A percentile compares a stretch with the other conserved stretches of the same genome.
Conservation (phyloP, 92 coral and sea anemone species). For the Nematostella vectensis region DNA sequence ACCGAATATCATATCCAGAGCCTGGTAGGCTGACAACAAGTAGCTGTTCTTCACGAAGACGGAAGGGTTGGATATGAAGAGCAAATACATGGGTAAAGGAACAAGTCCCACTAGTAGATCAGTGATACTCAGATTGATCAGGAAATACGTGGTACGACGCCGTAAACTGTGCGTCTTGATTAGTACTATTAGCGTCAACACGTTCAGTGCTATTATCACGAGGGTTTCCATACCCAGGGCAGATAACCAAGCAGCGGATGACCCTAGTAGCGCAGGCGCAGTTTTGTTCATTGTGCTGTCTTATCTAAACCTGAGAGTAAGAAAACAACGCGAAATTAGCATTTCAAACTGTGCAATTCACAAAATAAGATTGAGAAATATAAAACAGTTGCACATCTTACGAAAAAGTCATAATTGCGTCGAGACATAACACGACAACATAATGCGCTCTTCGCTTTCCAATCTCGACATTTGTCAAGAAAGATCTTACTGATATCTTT, state of each 20-base stretch:
- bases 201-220: conserved; percentile 12
- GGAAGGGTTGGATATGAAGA: conserved; percentile 4
- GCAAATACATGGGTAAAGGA: conserved; percentile 29
- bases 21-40: conserved; percentile 7
- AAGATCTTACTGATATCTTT: too few relatives aligned
- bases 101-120: conserved; percentile 22
- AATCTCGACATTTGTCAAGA: too few relatives aligned
- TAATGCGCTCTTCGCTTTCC: too few relatives aligned
- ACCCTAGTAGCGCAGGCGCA: background rate
- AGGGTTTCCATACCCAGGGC: conserved; percentile 26
- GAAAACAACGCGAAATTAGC: too few relatives aligned
- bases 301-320: too few relatives aligned
- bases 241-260: conserved; percentile 14
- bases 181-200: conserved; percentile 17
- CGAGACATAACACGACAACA: too few relatives aligned
- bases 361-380: too few relatives aligned
- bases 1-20: conserved; percentile 30
- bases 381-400: too few relatives aligned
- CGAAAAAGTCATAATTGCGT: too few relatives aligned
- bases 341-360: too few relatives aligned
- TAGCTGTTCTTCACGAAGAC: background rate
- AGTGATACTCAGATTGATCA: conserved; percentile 18
- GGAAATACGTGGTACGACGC: conserved; percentile 24
- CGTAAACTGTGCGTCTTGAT: conserved; percentile 17
- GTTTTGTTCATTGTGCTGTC: background rate